Evolutionary conservation across 2,888 invertebrate genomes (phyloP).

Genomic region (Nemotelus pantherinus): DNA sequence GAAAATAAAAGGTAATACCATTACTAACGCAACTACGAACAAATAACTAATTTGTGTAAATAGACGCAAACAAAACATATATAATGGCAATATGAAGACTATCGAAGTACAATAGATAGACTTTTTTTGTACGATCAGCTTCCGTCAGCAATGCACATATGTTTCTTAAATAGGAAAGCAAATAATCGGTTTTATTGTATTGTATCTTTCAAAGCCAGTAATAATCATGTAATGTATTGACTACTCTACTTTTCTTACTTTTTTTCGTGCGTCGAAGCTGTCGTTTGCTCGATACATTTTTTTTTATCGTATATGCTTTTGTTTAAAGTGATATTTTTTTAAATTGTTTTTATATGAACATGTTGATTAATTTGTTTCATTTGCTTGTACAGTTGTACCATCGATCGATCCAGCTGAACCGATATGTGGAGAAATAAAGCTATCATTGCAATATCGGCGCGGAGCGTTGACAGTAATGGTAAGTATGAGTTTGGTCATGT

Average conservation of each 20-base stretch:
- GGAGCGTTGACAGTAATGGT: constrained; percentile 83
- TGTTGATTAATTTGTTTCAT: neutral
- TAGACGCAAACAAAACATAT: neutral
- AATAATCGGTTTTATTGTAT: neutral
- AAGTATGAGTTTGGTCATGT: constrained; percentile 16
- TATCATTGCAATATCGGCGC: constrained; percentile 80
- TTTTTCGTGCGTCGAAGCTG: neutral
- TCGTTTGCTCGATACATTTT: neutral
- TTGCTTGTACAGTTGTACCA: constrained; percentile 39
- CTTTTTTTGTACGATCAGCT: constrained; percentile 18
- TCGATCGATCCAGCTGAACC: constrained; percentile 50
- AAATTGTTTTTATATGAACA: neutral
- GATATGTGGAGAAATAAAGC: constrained; percentile 78
- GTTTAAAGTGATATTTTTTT: neutral
- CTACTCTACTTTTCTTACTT: neutral
- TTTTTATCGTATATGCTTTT: neutral
- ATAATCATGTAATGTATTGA: constrained; percentile 5
- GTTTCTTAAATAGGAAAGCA: constrained; percentile 8
- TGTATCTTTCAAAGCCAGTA: constrained; percentile 1
- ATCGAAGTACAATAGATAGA: neutral
- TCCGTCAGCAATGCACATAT: constrained; percentile 4
- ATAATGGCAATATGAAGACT: neutral
- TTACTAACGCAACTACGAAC: neutral
- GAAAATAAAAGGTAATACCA: constrained; percentile 76
- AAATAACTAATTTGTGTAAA: neutral